Percentiles rank a stretch among this genome's conserved stretches.
These are phyloP conservation scores for Malurus alboscapulatus DNA, from an alignment of 2,113 vertebrate genomes.

Conservation along the genomic window DNA sequence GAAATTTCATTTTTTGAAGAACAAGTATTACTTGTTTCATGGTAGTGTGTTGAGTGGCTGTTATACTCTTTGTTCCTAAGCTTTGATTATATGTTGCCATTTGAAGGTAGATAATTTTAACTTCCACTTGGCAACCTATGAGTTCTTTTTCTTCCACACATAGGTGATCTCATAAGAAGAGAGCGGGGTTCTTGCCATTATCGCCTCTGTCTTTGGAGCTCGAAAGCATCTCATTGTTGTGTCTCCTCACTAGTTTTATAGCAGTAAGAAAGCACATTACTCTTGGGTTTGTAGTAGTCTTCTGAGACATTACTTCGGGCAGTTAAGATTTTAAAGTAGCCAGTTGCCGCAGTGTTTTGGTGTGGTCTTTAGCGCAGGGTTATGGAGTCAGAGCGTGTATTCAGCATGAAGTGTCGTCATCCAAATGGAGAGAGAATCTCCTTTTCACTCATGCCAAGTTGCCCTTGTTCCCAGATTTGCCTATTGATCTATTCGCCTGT, in stretches of 20 bases:
- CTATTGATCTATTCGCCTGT: accelerated
- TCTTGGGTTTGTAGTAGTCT: neutral
- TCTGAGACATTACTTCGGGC: neutral
- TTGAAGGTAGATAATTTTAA: neutral
- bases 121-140: neutral
- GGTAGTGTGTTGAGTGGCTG: neutral
- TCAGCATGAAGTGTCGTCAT: neutral
- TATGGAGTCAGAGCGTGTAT: neutral
- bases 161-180: neutral
- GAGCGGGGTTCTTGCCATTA: neutral
- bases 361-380: neutral
- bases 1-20: neutral
- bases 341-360: neutral
- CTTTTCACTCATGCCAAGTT: neutral
- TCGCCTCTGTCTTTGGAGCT: neutral
- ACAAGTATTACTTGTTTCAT: neutral
- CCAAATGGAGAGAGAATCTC: neutral
- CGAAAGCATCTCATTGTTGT: neutral
- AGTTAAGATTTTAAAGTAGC: neutral
- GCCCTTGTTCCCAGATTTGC: neutral
- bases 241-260: neutral
- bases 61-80: neutral
- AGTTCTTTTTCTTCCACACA: neutral
- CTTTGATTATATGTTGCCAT: neutral
- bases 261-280: neutral